Evolutionary conservation across 1,140 invertebrate genomes (phyloP), one percentile per base, ranked within the genome.

Genomic region (Drosophila carrolli): DNA sequence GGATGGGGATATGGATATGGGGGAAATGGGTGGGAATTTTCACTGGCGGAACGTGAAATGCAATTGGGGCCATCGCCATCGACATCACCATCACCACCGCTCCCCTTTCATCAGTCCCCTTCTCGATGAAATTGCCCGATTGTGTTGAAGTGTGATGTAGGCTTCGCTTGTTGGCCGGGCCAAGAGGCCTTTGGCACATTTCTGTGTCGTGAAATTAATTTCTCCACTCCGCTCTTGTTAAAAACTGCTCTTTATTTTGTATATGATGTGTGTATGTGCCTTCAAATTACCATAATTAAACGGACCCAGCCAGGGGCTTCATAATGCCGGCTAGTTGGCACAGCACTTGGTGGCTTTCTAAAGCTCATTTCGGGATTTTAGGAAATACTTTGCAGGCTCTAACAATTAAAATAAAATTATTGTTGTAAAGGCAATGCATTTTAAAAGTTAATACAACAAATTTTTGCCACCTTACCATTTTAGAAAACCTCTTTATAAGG

Each of bases 141-240:
- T 91, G 88, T 91, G 88, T 91, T 91, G 88, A 91, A 88, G 88
- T 91, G 88, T 91, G 88, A 91, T 91, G 83, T 91, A 88, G 88
- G 88, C 88, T 84, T 91, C 88, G 88, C 81, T 89, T 89, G 84
- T 89, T 88, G 79, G 84, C 50, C 81, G 60, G 73, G 70, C 81
- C 67, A 71, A 68, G 71, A 41, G 72, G 72, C 76, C 79, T 76
- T 78, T 79, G 79, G 79, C 82, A 84, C 82, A 83, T 81, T 89
- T 84, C 76, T 66, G 70, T 75, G 75, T 79, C 75, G 77, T 71
- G 62, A 89, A 88, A 88, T 89, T 88, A 83, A 88, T 89, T 88
- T 88, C 66, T 63, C 59, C 43, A 67, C 53, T 50, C 37, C 50
- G 61, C 32, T 65, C 75, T 85, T 74, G 78, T 86, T 85, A 78